These are phyloP conservation scores for Diachasma alloeum DNA, from an alignment of 1,140 invertebrate genomes.

Conservation along the genomic window DNA sequence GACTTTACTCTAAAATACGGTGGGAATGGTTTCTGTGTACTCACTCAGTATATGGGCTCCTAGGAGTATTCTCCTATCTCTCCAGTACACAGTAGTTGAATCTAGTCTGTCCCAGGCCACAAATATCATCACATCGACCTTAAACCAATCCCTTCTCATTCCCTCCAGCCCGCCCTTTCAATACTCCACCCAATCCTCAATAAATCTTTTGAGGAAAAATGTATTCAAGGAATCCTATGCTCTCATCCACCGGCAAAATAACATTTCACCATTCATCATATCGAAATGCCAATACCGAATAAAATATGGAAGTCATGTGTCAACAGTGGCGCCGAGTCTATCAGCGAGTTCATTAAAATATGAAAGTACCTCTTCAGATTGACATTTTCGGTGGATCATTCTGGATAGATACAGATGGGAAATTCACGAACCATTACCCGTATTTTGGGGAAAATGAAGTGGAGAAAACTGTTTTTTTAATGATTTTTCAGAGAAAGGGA, in stretches of 20 bases:
- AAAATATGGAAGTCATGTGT: not conserved
- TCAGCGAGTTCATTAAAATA: not conserved
- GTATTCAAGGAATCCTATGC: too few species aligned
- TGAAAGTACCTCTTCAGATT: too few species aligned
- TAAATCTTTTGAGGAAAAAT: not conserved
- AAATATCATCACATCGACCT: constrained; percentile 25
- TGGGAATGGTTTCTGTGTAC: not conserved
- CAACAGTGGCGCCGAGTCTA: not conserved
- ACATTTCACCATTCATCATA: not conserved
- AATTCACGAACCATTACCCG: not conserved
- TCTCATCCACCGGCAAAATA: not conserved
- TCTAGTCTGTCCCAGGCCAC: constrained; percentile 23
- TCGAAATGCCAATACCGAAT: not conserved
- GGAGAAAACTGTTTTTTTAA: too few species aligned
- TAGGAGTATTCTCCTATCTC: constrained; percentile 21
- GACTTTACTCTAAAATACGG: constrained; percentile 8
- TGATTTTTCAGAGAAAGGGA: too few species aligned
- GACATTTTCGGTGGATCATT: not conserved
- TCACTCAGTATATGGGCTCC: not conserved
- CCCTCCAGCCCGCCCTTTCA: not conserved
- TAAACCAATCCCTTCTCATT: not conserved
- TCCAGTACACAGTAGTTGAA: constrained; percentile 20
- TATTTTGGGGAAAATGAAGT: not conserved
- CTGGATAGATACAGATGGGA: not conserved
- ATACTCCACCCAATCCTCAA: too few species aligned